Base-by-base conservation (phyloP, 1,140 invertebrate genomes). In the Drosophila tsacasi region DNA sequence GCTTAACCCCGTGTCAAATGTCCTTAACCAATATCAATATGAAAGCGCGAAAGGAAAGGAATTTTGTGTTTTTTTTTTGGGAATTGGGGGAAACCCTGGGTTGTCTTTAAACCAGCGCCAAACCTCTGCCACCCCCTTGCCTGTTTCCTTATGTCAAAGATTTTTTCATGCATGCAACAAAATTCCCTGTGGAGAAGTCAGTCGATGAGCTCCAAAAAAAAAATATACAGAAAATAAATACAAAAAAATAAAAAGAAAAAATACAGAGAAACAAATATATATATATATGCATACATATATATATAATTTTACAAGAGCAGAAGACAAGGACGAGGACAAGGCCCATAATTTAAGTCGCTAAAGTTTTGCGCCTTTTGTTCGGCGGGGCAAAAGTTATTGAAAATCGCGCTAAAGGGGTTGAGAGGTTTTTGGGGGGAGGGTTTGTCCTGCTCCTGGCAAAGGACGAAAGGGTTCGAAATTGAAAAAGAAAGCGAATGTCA, bases 311-410 rank as follows among this genome's bases (percentile, higher is more conserved):
- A 67, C n/a, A 64, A 60, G 54, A 32, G 23, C 21, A 65, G 73
- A 32, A 62, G 42, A 46, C 66, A 59, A 79, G 63, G 50, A 44
- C 55, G 32, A 19, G n/a, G 68, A 89, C 84, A 89, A 87, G 77
- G 74, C 87, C 87, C 85, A 89, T 89, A 89, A 89, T 89, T 89
- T 89, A 89, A 89, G 81, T 90, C 85, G 78, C 77, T 84, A 89
- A 89, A 89, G 68, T 90, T 89, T 90, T 79, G 85, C 85, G 84
- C 84, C 84, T 89, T 87, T 89, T 89, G 84, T 89, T 89, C 74
- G 77, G 50, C 62, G 73, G 86, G 35, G 23, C 69, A 87, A 71
- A 79, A 87, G 84, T 87, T 89, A 89, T 89, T 89, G 84, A 89
- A 90, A 89, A 89, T 89, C 84, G 84, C 81, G 81, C 77, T n/a